Base-by-base conservation (phyloP, 35 echinoderm and acorn worm species). In the Nesometra sesokonis region DNA sequence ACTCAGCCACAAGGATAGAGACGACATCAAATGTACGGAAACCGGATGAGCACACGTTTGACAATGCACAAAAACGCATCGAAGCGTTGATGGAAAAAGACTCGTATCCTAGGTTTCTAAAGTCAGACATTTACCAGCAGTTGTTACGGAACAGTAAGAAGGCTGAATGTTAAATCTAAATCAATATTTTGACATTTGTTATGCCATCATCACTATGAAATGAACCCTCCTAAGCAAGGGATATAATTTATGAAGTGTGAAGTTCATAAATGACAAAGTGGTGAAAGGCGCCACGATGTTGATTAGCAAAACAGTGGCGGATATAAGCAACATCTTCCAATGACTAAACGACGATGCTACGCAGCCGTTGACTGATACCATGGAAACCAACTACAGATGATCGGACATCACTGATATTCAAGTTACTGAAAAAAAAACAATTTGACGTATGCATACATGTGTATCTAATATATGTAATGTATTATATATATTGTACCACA, bases 51-150 rank as follows among this genome's bases (percentile, higher is more conserved):
- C 93, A 92, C 85, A 91, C 95, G 31, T 98, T 98, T 82, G 95
- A 98, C 34, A 89, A 91, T 37, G 95, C 95, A 36, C 95, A 98
- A 77, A 98, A 98, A 87, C 87, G 95, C 81, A 98, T 98, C 86
- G 92, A 98, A 87, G 92, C 95, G 3, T 86, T 98, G 5, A 98
- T 98, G 95, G 95, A 98, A 82, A 98, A 98, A 77, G 95, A 98
- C 84, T 98, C 95, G 17, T 98, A 98, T 67, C 95, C 95, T 34
- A 82, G 95, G 19, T 98, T 98, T 86, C 52, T 98, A 15, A 87
- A 93, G 29, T 98, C 95, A 9, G 95, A 98, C 36, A 94, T 98
- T 37, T 98, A 94, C 47, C 92, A 94, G 67, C 94, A 89, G 84
- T 82, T 98, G 21, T 84, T 94, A 85, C 87, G 86, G 35, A 90